Conservation (phyloP, 2,797 vertebrate species). For the Corythornis leucogaster region DNA sequence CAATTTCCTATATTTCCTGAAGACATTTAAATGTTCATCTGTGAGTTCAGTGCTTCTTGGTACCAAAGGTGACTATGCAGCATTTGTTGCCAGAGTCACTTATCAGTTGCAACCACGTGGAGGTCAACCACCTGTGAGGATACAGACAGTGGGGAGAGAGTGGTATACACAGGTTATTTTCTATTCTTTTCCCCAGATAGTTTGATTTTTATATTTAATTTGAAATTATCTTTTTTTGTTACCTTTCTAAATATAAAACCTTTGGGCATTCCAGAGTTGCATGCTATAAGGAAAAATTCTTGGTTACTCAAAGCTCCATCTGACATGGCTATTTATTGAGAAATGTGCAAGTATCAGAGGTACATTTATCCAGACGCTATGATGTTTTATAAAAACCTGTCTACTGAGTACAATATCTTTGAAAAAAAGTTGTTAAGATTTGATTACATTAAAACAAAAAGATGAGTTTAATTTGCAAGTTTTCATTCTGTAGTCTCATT, state of each 20-base stretch:
- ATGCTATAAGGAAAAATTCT: background rate
- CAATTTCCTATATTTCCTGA: background rate
- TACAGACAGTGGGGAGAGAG: background rate
- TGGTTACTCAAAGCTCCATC: rapidly evolving
- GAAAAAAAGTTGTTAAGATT: background rate
- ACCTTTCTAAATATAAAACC: background rate
- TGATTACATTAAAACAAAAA: background rate
- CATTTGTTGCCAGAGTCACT: background rate
- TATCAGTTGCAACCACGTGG: background rate
- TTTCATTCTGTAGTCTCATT: background rate
- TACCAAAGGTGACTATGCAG: background rate
- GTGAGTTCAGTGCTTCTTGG: background rate
- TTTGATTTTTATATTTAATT: background rate
- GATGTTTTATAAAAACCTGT: background rate
- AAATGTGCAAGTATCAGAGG: background rate
- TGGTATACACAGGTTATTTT: background rate
- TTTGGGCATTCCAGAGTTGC: background rate
- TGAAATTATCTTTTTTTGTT: background rate
- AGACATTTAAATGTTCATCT: background rate
- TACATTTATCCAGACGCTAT: background rate
- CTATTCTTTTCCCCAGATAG: background rate
- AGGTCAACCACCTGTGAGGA: background rate
- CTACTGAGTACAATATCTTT: background rate
- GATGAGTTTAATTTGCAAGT: background rate
- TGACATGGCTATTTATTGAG: background rate